A percentile compares a stretch with the other conserved stretches of the same genome.
phyloP scores from a whole-genome alignment of 2,797 vertebrate species.

The Eulemur mongoz region DNA sequence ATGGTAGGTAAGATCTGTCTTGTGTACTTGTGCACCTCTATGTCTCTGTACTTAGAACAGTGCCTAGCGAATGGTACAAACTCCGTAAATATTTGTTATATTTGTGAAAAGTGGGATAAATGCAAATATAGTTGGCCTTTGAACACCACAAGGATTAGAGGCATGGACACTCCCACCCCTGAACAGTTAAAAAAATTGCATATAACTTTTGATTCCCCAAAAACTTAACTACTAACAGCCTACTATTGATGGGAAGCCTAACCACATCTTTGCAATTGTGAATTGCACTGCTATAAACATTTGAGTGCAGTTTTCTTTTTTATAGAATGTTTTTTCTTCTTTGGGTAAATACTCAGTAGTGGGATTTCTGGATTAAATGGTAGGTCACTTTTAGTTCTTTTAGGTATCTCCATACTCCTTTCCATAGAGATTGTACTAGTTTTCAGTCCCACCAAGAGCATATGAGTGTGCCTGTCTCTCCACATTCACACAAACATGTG shows the following conservation, averaged over 20 bases:
- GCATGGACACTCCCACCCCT: background rate
- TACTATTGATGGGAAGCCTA: background rate
- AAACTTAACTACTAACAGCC: background rate
- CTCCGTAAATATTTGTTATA: background rate
- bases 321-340: too few relatives aligned
- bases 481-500: too few relatives aligned
- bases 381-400: too few relatives aligned
- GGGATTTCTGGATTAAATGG: too few relatives aligned
- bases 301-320: too few relatives aligned
- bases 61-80: background rate
- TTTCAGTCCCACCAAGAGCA: too few relatives aligned
- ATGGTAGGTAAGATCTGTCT: background rate
- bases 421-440: too few relatives aligned
- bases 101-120: background rate
- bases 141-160: background rate
- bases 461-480: too few relatives aligned
- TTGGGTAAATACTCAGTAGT: too few relatives aligned
- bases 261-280: background rate
- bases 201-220: background rate
- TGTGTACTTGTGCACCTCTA: fast-evolving
- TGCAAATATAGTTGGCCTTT: background rate
- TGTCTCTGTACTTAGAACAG: background rate
- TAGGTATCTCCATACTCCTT: too few relatives aligned
- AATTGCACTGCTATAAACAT: too few relatives aligned
- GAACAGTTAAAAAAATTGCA: background rate